Base-by-base conservation (phyloP, 2,797 vertebrate species). In the Chrosomus eos region DNA sequence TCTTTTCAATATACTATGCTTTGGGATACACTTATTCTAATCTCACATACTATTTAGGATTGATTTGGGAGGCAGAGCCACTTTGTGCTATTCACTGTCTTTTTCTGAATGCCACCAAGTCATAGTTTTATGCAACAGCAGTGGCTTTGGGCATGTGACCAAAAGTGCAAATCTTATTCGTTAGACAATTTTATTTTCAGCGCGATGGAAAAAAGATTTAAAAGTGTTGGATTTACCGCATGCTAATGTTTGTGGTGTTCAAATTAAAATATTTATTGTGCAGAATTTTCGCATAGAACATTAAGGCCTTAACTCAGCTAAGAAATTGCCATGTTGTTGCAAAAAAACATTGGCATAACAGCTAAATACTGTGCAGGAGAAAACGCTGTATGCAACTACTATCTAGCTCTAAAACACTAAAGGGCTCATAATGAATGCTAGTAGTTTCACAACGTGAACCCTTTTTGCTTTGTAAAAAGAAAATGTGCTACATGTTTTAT, bases 301-400 rank as follows among this genome's bases (percentile, higher is more conserved):
- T 75, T 36, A 74, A 26, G 14, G 23, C 11, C 23, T 71, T 26
- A 43, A 40, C 67, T 70, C 5, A 8, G 45, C 43, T 31, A 48
- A 11, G 26, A 48, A 72, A 48, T 64, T 72, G n/a, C 7, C 70
- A 48, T 26, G 7, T 26, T 16, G 2, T 48, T 18, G 38, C 38
- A 26, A 43, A 26, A 26, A 55, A 55, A 55, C 40, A 9, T 72
- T 18, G 10, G 43, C 14, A 3, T 9, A 1, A 31, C 26, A 48
- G 28, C 16, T 23, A 21, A 53, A n/a, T n/a, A 75, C 21, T 19
- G 19, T 53, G 31, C 48, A 16, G 51, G 2, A 36, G 51, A 3
- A 75, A 75, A 58, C 31, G n/a, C 73, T 75, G 73, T 75, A n/a
- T 38, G 51, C 73, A 55, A 58, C 73, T 75, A 64, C 60, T 64